Conservation (phyloP, 2,888 invertebrate species). For the Drosophila melanosoma region DNA sequence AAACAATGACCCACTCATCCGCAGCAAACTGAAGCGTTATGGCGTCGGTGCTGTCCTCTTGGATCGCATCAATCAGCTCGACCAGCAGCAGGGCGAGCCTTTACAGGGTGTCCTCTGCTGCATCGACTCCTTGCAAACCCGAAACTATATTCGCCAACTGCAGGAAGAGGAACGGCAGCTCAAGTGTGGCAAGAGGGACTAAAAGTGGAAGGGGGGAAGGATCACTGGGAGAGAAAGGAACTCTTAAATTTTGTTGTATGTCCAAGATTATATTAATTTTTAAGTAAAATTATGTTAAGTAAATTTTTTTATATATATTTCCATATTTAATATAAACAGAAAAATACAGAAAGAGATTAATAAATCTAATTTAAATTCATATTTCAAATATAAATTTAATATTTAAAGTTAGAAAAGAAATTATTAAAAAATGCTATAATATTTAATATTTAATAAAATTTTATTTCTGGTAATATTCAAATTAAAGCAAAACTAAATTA, state of each 20-base stretch:
- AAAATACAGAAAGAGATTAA: too few relatives aligned
- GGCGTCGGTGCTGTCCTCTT: conserved; percentile 52
- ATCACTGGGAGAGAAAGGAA: fast-evolving
- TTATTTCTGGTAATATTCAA: too few relatives aligned
- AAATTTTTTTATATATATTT: neutral
- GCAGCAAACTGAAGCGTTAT: conserved; percentile 26
- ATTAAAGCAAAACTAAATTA: neutral
- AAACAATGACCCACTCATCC: neutral
- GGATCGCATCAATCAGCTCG: conserved; percentile 62
- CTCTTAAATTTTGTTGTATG: neutral
- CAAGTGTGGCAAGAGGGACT: conserved; percentile 36
- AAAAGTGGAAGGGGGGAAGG: neutral
- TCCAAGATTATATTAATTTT: neutral
- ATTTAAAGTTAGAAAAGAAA: too few relatives aligned
- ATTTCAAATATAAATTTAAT: too few relatives aligned
- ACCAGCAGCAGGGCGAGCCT: conserved; percentile 47
- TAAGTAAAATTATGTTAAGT: neutral
- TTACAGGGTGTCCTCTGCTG: conserved; percentile 40
- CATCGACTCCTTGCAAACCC: conserved; percentile 50
- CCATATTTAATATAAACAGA: neutral
- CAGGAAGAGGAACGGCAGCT: conserved; percentile 32
- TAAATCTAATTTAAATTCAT: too few relatives aligned
- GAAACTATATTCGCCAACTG: conserved; percentile 18
- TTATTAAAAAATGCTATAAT: too few relatives aligned
- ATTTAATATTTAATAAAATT: too few relatives aligned